These are phyloP conservation scores for Melipona beecheii DNA, from an alignment of 2,888 invertebrate genomes.

Conservation along the genomic window DNA sequence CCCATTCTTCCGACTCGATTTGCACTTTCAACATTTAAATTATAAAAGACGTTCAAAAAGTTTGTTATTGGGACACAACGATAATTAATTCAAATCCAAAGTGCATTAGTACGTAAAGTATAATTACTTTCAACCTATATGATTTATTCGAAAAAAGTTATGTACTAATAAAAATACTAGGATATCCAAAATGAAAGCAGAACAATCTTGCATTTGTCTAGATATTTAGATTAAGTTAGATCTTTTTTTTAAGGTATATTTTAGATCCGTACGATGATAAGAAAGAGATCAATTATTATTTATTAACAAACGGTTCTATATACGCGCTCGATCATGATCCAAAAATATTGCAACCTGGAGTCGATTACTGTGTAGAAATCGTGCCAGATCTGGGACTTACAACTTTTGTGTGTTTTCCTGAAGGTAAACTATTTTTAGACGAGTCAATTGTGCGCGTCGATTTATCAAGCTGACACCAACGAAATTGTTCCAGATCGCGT, in stretches of 20 bases:
- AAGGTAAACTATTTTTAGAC: slow-evolving; percentile 68
- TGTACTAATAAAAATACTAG: not conserved
- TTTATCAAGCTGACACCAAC: not conserved
- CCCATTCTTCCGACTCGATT: not conserved
- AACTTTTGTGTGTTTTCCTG: slow-evolving; percentile 85
- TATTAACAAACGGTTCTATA: slow-evolving; percentile 87
- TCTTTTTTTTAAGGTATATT: slow-evolving; percentile 80
- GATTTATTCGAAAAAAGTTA: not conserved
- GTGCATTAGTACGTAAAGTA: not conserved
- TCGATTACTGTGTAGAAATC: slow-evolving; percentile 87
- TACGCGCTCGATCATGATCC: slow-evolving; percentile 85
- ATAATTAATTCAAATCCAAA: not conserved
- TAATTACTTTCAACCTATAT: not conserved
- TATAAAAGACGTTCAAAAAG: not conserved
- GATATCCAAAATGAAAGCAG: not conserved
- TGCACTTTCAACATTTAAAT: not conserved
- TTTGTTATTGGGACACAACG: not conserved
- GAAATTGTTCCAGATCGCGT: slow-evolving; percentile 64
- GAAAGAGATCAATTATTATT: slow-evolving; percentile 85
- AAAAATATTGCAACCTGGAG: slow-evolving; percentile 84
- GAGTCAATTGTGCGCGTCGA: too few relatives aligned
- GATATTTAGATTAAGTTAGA: too few relatives aligned
- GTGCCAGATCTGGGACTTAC: slow-evolving; percentile 85
- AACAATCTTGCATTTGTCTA: too few relatives aligned
- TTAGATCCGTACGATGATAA: slow-evolving; percentile 85